phyloP scores from a whole-genome alignment of 2,113 vertebrate genomes.

The Hyperoodon ampullatus region DNA sequence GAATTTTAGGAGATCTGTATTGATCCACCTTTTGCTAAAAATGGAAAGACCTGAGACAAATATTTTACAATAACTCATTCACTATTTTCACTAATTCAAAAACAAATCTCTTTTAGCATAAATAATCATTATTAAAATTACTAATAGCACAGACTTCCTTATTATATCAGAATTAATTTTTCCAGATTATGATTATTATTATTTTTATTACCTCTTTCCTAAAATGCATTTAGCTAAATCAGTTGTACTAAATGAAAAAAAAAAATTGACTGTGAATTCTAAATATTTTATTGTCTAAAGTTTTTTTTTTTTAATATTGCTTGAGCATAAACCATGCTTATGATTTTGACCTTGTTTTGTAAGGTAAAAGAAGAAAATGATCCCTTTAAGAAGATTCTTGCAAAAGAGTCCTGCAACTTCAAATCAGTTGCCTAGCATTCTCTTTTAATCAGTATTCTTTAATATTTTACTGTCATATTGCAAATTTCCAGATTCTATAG shows the following conservation, averaged over 20 bases:
- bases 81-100: neutral
- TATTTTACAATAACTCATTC: neutral
- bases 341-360: neutral
- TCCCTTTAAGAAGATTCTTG: neutral
- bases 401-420: neutral
- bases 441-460: neutral
- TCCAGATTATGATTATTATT: neutral
- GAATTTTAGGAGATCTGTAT: neutral
- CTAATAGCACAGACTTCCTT: neutral
- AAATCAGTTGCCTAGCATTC: neutral
- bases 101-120: neutral
- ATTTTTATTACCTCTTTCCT: neutral
- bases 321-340: neutral
- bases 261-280: neutral
- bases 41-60: neutral
- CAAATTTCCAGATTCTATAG: slow-evolving; percentile 37
- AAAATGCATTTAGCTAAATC: neutral
- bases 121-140: neutral
- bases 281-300: neutral
- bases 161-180: neutral
- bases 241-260: neutral
- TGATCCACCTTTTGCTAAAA: neutral
- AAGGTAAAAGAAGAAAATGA: neutral
- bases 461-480: neutral
- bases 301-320: neutral